Conservation (phyloP, 2,888 invertebrate genomes). For the Amiota mariae region DNA sequence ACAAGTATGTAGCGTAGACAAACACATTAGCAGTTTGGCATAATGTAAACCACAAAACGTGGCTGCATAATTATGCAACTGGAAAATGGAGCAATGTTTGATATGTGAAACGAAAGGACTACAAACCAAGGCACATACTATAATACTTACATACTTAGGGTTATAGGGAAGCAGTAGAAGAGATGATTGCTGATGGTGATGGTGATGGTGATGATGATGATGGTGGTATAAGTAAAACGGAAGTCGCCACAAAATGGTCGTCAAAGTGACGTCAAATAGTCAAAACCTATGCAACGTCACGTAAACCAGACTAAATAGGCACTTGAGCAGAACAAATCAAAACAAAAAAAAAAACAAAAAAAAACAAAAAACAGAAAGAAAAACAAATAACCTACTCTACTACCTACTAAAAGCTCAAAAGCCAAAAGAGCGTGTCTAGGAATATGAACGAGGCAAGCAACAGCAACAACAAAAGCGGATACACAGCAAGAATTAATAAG, state of each 20-base stretch:
- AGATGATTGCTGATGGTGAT: no score
- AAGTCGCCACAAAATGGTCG: neutral
- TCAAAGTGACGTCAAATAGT: conserved; percentile 22
- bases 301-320: conserved; percentile 50
- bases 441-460: no score
- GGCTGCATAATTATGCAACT: conserved; percentile 53
- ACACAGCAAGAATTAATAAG: no score
- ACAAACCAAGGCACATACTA: neutral
- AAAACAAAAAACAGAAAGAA: neutral
- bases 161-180: no score
- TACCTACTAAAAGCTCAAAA: no score
- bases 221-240: neutral
- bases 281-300: conserved; percentile 50
- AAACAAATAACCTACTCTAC: no score
- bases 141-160: no score
- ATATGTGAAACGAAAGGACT: conserved; percentile 36
- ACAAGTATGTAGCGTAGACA: conserved; percentile 12
- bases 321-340: conserved; percentile 32
- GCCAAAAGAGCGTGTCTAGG: no score
- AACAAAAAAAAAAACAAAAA: conserved; percentile 8
- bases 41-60: conserved; percentile 2
- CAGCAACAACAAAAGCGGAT: no score
- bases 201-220: no score
- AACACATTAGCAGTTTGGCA: conserved; percentile 29
- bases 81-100: conserved; percentile 46